A percentile compares a stretch with the other conserved stretches of the same genome.
These are phyloP conservation scores for Meleagris gallopavo DNA, from an alignment of 2,113 vertebrate species.

Conservation along the genomic window DNA sequence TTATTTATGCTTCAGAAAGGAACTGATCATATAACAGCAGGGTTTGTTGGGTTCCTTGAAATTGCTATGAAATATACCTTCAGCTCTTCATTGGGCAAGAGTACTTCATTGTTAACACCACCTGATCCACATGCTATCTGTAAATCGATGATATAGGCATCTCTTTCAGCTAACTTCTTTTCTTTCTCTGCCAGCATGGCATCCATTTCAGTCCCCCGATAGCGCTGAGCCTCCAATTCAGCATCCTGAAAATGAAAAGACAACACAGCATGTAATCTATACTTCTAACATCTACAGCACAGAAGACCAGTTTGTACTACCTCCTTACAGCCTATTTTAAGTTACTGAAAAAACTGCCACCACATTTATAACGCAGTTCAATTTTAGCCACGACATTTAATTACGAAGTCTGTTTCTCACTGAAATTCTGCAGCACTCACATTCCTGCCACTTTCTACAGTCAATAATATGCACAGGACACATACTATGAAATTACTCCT, in stretches of 20 bases:
- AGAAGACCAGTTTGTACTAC: fast-evolving
- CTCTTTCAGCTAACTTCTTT: conserved; percentile 85
- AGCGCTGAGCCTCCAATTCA: conserved; percentile 78
- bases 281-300: neutral
- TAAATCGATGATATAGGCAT: conserved; percentile 88
- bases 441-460: neutral
- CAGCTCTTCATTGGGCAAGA: conserved; percentile 51
- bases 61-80: conserved; percentile 67
- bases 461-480: neutral
- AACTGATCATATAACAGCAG: neutral
- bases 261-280: neutral
- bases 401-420: neutral
- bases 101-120: neutral
- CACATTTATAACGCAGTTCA: neutral
- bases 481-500: neutral
- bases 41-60: neutral
- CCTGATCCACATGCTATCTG: conserved; percentile 77
- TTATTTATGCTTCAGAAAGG: neutral
- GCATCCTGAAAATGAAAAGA: conserved; percentile 59
- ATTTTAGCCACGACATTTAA: neutral
- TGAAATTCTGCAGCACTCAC: neutral
- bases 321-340: neutral
- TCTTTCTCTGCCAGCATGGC: conserved; percentile 85
- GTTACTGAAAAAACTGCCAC: neutral
- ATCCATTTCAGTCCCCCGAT: conserved; percentile 87